Conservation (phyloP, 1,140 invertebrate genomes). For the Drosophila kurseongensis region DNA sequence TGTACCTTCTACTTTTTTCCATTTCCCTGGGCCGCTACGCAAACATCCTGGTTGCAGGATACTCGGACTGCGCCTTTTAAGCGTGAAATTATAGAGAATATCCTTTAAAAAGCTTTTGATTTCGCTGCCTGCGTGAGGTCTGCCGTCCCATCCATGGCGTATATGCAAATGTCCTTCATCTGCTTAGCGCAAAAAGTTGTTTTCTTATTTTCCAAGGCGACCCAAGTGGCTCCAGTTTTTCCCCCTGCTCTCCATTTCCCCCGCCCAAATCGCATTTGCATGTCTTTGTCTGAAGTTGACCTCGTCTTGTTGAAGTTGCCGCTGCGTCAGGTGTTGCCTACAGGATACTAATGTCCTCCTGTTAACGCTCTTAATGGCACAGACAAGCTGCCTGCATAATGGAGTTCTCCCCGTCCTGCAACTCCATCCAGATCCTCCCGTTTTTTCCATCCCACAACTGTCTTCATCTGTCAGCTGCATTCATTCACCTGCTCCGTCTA, state of each 20-base stretch:
- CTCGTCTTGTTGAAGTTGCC: slow-evolving; percentile 37
- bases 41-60: slow-evolving; percentile 47
- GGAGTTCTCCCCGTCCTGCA: slow-evolving; percentile 47
- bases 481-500: slow-evolving; percentile 71
- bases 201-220: slow-evolving; percentile 75
- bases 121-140: slow-evolving; percentile 46
- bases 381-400: slow-evolving; percentile 79
- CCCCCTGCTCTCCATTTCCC: not conserved
- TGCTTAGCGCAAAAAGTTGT: slow-evolving; percentile 80
- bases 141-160: slow-evolving; percentile 11
- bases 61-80: slow-evolving; percentile 47
- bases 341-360: slow-evolving; percentile 74
- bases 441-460: slow-evolving; percentile 27
- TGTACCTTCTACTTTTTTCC: slow-evolving; percentile 49
- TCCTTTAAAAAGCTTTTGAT: slow-evolving; percentile 83
- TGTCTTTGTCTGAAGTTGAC: slow-evolving; percentile 81
- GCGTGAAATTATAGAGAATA: slow-evolving; percentile 77
- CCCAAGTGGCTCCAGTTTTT: slow-evolving; percentile 22
- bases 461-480: slow-evolving; percentile 75
- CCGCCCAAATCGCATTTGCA: slow-evolving; percentile 66
- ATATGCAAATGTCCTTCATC: slow-evolving; percentile 79
- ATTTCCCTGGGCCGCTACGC: slow-evolving; percentile 57
- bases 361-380: slow-evolving; percentile 77
- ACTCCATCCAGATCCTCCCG: not conserved
- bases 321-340: slow-evolving; percentile 72